These are phyloP conservation scores for Cheumatopsyche charites DNA, from an alignment of 1,140 invertebrate species.

Conservation along the genomic window DNA sequence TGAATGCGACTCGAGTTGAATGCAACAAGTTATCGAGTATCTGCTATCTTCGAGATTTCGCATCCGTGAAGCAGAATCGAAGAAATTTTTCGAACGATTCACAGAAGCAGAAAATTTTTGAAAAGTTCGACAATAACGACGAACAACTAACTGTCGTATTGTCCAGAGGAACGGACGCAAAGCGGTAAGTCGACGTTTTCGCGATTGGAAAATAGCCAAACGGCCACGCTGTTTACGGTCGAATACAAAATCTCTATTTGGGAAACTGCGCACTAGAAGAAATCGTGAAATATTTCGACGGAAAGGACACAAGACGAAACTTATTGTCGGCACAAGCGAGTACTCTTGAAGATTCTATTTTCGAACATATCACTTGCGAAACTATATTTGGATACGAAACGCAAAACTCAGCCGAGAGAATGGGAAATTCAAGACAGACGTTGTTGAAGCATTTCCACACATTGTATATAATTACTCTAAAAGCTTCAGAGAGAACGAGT, in stretches of 20 bases:
- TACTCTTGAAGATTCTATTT: too few relatives aligned
- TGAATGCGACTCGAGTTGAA: neutral
- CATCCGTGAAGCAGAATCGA: neutral
- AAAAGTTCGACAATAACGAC: conserved; percentile 10
- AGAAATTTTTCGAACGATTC: neutral
- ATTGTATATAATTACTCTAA: neutral
- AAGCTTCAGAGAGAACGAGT: neutral
- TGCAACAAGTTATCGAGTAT: neutral
- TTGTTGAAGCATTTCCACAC: too few relatives aligned
- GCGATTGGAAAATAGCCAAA: conserved; percentile 16
- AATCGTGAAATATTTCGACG: too few relatives aligned
- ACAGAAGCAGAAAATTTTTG: neutral
- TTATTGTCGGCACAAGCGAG: too few relatives aligned
- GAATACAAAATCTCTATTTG: neutral
- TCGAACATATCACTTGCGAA: too few relatives aligned
- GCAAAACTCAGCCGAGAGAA: too few relatives aligned
- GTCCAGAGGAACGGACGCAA: conserved; percentile 3
- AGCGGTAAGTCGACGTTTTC: conserved; percentile 7
- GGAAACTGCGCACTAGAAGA: neutral
- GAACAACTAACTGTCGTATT: conserved; percentile 13
- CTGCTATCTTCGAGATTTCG: neutral
- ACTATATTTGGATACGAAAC: too few relatives aligned
- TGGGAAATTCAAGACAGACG: too few relatives aligned
- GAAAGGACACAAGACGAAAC: too few relatives aligned
- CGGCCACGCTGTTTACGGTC: neutral